Base-by-base conservation (phyloP, 2,888 invertebrate genomes). In the Thymelicus sylvestris region DNA sequence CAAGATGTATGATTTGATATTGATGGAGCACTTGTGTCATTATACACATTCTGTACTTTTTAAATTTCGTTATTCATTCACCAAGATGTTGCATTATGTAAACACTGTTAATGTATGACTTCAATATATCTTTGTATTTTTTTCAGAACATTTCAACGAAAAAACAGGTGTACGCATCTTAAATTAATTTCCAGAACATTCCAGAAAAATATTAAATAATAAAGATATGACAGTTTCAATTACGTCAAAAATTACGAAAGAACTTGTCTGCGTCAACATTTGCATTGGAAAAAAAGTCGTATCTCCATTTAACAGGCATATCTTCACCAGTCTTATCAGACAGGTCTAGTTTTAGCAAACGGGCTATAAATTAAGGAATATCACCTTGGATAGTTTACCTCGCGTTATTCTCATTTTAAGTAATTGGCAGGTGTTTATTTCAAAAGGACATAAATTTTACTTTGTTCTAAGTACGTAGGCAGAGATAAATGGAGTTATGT, bases 371-470 rank as follows among this genome's bases (percentile, higher is more conserved):
- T 65, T 70, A 65, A 70, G 50, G 60, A 24, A n/a, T 47, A 50
- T 24, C 57, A 41, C 15, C 19, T 1, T 38, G 57, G 15, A 69
- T 19, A 64, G 41, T 65, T 69, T 69, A 64, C 24, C 59, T 70
- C 50, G 59, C 59, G 69, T 44, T 50, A 65, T 69, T 57, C 31
- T 13, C 57, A 57, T 59, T 70, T 63, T 60, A 41, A 44, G 64
- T 65, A 65, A 65, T 60, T 70, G 65, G 60, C 70, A 65, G 65
- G 60, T 70, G 70, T 7, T 62, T 55, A 15, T 63, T 60, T 50
- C 59, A 39, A 48, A 39, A 15, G 47, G 48, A 48, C 60, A 50
- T 67, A 67, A 48, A 67, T 67, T 67, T 7, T 67, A 38, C 24
- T 31, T 59, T 2, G 48, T 19, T 38, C 48, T 38, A 60, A 66